Percentiles rank a stretch among this genome's conserved stretches.
Conservation (phyloP, 2,888 invertebrate species). For the Caenorhabditis uteleia region DNA sequence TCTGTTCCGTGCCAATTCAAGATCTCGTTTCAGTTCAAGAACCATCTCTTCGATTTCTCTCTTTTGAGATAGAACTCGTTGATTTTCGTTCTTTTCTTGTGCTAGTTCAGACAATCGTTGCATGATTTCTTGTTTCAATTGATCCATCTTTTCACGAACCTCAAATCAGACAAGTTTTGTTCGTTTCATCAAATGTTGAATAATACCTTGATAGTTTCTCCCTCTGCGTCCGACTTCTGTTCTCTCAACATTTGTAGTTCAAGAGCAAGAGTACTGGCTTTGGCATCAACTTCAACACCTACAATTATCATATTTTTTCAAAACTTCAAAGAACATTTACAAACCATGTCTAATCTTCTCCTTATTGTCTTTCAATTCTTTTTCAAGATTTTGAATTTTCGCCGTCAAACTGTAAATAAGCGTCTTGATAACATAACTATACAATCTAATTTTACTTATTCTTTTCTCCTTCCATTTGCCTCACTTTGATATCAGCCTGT, state of each 20-base stretch:
- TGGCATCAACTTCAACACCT: conserved; percentile 23
- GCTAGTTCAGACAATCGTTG: conserved; percentile 26
- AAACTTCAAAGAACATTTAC: too few relatives aligned
- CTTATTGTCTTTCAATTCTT: conserved; percentile 22
- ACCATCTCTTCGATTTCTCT: conserved; percentile 28
- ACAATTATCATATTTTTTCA: too few relatives aligned
- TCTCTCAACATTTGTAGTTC: conserved; percentile 31
- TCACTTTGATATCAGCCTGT: conserved; percentile 13
- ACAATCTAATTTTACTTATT: conserved; percentile 15
- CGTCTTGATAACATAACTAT: neutral
- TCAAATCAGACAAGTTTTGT: neutral
- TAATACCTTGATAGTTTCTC: conserved; percentile 26
- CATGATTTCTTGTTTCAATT: conserved; percentile 37
- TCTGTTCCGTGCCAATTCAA: conserved; percentile 15
- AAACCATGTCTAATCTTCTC: conserved; percentile 21
- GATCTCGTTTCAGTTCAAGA: conserved; percentile 21
- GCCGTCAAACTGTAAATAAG: conserved; percentile 10
- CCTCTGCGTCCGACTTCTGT: conserved; percentile 32
- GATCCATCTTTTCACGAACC: conserved; percentile 36
- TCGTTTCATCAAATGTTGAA: neutral
- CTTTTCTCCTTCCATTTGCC: conserved; percentile 26
- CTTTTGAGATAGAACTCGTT: conserved; percentile 25
- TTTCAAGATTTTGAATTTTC: conserved; percentile 21
- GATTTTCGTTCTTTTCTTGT: conserved; percentile 38
- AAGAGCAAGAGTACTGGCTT: conserved; percentile 17